phyloP scores from a whole-genome alignment of 2,888 invertebrate species.

The Chaetogeoica ovagalla region DNA sequence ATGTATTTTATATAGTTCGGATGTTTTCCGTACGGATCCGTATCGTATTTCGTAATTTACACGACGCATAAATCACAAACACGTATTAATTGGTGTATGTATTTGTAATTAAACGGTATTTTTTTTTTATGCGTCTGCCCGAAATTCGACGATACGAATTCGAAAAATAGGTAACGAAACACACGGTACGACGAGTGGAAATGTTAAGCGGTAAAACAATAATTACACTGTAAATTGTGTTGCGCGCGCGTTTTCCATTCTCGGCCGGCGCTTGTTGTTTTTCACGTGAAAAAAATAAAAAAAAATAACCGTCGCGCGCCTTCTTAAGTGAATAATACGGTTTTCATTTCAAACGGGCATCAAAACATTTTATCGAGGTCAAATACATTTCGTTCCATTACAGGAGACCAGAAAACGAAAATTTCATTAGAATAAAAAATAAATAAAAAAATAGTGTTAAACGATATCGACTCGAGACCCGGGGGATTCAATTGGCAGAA shows the following conservation, averaged over 20 bases:
- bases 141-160: background rate
- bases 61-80: background rate
- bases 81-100: background rate
- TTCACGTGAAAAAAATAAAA: background rate
- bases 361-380: no score
- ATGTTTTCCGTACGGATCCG: no score
- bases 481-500: no score
- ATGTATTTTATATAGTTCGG: background rate
- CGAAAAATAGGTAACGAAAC: background rate
- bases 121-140: background rate
- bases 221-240: no score
- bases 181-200: background rate
- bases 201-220: background rate
- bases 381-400: no score
- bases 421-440: background rate
- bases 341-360: background rate
- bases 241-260: background rate
- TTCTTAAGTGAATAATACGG: background rate
- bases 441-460: no score
- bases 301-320: background rate
- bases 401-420: background rate
- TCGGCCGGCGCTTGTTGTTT: conserved; percentile 2
- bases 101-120: background rate
- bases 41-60: background rate
- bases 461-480: no score